These are phyloP conservation scores for Lasioglossum villosulum DNA, from an alignment of 2,888 invertebrate species.

Conservation along the genomic window DNA sequence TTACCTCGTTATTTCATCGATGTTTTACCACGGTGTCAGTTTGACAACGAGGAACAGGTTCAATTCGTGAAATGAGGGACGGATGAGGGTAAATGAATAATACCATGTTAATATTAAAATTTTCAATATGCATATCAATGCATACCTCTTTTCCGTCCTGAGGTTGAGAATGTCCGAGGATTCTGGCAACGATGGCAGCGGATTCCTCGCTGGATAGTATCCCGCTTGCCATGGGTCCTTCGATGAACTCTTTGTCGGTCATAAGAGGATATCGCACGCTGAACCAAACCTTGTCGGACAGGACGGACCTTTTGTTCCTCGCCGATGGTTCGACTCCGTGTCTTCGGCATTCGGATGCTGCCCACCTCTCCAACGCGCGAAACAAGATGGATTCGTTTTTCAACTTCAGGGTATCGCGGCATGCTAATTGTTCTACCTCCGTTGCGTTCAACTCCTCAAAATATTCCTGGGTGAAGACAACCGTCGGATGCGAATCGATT, in stretches of 20 bases:
- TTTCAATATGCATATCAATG: no score
- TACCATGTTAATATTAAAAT: no score
- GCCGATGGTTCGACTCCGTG: slow-evolving; percentile 85
- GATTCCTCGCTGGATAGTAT: slow-evolving; percentile 86
- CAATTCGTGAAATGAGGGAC: no score
- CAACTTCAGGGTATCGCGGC: slow-evolving; percentile 89
- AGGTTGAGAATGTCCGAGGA: slow-evolving; percentile 72
- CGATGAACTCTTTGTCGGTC: slow-evolving; percentile 87
- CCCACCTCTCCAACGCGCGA: slow-evolving; percentile 88
- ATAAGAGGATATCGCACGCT: slow-evolving; percentile 89
- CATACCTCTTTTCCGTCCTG: slow-evolving; percentile 33
- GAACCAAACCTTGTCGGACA: slow-evolving; percentile 85
- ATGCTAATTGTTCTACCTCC: slow-evolving; percentile 88
- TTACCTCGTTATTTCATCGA: no score
- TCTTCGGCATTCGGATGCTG: slow-evolving; percentile 86
- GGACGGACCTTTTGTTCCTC: slow-evolving; percentile 85
- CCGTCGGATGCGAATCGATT: slow-evolving; percentile 87
- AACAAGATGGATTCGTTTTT: slow-evolving; percentile 88
- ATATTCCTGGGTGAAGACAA: slow-evolving; percentile 86
- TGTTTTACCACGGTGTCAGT: no score
- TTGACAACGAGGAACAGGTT: no score
- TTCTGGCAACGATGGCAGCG: slow-evolving; percentile 75
- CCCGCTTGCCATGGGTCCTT: slow-evolving; percentile 86
- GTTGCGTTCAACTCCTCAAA: slow-evolving; percentile 88
- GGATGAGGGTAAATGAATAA: no score